Conservation (phyloP, 2,888 invertebrate species). For the Trachelus troglodyta region DNA sequence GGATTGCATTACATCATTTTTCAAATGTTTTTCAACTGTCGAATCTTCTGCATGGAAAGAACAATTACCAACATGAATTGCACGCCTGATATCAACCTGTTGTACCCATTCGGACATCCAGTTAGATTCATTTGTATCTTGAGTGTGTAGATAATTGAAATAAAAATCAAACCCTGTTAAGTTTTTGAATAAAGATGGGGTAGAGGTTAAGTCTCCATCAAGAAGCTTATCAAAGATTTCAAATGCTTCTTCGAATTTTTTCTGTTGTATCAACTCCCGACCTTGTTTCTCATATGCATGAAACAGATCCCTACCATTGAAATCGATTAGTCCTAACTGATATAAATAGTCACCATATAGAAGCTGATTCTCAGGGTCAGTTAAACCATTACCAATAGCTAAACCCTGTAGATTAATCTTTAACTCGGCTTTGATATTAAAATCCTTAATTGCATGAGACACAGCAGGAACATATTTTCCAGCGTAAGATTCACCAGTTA, state of each 20-base stretch:
- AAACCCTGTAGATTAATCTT: slow-evolving; percentile 80
- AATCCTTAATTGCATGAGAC: slow-evolving; percentile 78
- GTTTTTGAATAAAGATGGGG: slow-evolving; percentile 76
- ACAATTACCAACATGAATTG: slow-evolving; percentile 87
- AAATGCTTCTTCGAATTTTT: slow-evolving; percentile 78
- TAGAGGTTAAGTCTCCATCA: slow-evolving; percentile 74
- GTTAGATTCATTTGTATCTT: slow-evolving; percentile 68
- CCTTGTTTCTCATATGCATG: slow-evolving; percentile 72
- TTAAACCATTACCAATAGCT: slow-evolving; percentile 83
- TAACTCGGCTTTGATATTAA: slow-evolving; percentile 70
- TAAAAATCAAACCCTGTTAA: slow-evolving; percentile 82
- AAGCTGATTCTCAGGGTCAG: slow-evolving; percentile 82
- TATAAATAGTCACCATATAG: slow-evolving; percentile 84
- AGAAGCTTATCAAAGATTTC: slow-evolving; percentile 78
- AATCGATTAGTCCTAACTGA: slow-evolving; percentile 79
- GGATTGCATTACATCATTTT: slow-evolving; percentile 84
- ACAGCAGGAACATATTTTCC: slow-evolving; percentile 86
- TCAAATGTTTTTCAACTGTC: slow-evolving; percentile 78
- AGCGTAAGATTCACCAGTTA: slow-evolving; percentile 91
- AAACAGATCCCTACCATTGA: slow-evolving; percentile 72
- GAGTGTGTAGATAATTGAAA: slow-evolving; percentile 78
- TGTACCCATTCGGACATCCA: slow-evolving; percentile 75
- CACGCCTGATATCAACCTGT: slow-evolving; percentile 72
- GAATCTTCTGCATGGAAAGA: slow-evolving; percentile 74
- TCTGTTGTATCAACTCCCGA: slow-evolving; percentile 71